Base-by-base conservation (phyloP, 2,888 invertebrate genomes). In the Phengaris arion region DNA sequence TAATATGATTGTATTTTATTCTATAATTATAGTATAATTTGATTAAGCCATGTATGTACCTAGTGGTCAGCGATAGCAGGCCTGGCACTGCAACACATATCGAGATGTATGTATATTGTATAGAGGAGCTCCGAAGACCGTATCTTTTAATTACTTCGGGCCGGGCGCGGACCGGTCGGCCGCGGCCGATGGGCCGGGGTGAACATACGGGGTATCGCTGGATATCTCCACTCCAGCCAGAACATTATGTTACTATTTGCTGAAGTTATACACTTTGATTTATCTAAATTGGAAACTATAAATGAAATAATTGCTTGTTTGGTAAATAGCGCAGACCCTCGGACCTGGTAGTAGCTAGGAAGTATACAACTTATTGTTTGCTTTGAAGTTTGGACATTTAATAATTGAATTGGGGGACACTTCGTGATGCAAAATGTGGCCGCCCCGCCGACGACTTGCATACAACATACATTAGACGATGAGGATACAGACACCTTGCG, bases 101-200 rank as follows among this genome's bases (percentile, higher is more conserved):
- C 64, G 6, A 35, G 69, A 48, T 46, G 68, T 48, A 15, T 69
- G n/a, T n/a, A 4, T 35, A 35, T 2, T 3, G 3, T 35, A 4
- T 35, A 35, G 35, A 48, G 22, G 48, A 48, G 69, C 48, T 72
- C 7, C 6, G 15, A 72, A 72, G 72, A 72, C 72, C 72, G 72
- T 72, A 72, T 72, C 72, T 72, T 72, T 72, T 72, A 72, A 72
- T 72, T 72, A 54, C 22, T 72, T 72, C 51, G 48, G 15, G 48
- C 35, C 46, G 45, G 48, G 10, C 70, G 35, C 13, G 64, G 45
- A 48, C 51, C 48, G 51, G 51, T 51, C 10, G 48, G 35, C 8
- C 7, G 48, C 48, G 48, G 35, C 8, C 7, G 48, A 15, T 2
- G 51, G 35, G 51, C 70, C 15, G 48, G 12, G 15, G 48, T 15